Evolutionary conservation across 2,113 vertebrate species (phyloP), one percentile per base, ranked within the genome.

Genomic region (Struthio camelus): DNA sequence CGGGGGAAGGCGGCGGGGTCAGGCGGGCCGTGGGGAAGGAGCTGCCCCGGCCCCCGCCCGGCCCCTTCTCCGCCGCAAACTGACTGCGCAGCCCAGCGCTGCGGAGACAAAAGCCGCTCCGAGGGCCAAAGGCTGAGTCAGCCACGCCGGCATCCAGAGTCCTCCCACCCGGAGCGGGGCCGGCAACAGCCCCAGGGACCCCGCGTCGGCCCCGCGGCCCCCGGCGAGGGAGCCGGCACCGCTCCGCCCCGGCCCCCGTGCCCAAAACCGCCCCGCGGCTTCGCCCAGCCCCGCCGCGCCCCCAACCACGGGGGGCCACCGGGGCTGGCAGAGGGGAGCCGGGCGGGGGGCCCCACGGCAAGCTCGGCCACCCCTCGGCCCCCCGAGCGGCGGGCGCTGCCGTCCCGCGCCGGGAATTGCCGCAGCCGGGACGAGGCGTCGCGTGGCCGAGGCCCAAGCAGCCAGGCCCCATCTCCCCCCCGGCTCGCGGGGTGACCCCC

Each of bases 81-180:
- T 76, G 76, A 90, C 75, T 89, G 53, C 7, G 10, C 94, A 91
- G 93, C 91, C 34, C 34, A 50, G 72, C 12, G 32, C 61, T 84
- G 83, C 82, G 1, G 88, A 96, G 96, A 97, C 96, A 96, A 94
- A 97, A 96, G 93, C 95, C 91, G 13, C 93, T 95, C 93, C 83
- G 1, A 92, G 89, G 95, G 96, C 96, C 96, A 95, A 96, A 88
- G 92, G 92, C 95, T 96, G 96, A 96, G 93, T 96, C 94, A 95
- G 94, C 94, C 93, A 25, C 61, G 42, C 83, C 89, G 40, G 93
- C 94, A 95, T 84, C 90, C 94, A 93, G 96, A 94, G 83, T 94
- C 96, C 97, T 95, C 96, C 93, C 96, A 94, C 95, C 93, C 75
- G 85, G 22, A 95, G 65, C 48, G 2, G 96, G 77, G 95, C 88